Base-by-base conservation (phyloP, 2,113 vertebrate species). In the Ammospiza nelsoni region DNA sequence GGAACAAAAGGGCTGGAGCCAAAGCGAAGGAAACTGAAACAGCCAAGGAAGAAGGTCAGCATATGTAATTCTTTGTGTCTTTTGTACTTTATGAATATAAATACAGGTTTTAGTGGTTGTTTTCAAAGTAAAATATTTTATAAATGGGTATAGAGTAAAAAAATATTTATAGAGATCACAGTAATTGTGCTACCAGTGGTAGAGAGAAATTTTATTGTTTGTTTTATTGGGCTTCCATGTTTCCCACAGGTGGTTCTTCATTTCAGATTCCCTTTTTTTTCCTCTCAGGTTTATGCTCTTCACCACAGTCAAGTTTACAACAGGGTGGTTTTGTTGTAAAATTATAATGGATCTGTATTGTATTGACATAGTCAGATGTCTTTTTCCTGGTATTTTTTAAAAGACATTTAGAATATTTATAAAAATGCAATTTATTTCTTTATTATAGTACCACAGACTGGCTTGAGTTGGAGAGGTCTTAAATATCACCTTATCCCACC, bases 1-100 rank as follows among this genome's bases (percentile, higher is more conserved):
- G 98, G 97, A 89, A n/a, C 92, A 29, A 97, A 98, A 93, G 97
- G 97, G 58, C 77, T 97, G 75, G 98, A 98, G 46, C 97, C 98
- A 63, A 98, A 98, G 90, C 97, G 97, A 81, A 99, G 98, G 95
- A 99, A 99, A 92, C 95, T 98, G 67, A 99, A 99, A 90, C 98
- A 98, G 88, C 98, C 98, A 62, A 98, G 98, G 95, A 99, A 98
- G 82, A 98, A 98, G 98, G 99, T 99, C 75, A 87, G 51, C 16
- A 39, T n/a, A 57, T 58, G 41, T 51, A 11, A 15, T 49, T 82
- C 73, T 83, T 76, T 67, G 22, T 46, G 77, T 63, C 37, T 88
- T 94, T 68, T 67, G 80, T 37, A 57, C 27, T 72, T 94, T 24
- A n/a, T 31, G 9, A 65, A 31, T 90, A 27, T 31, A 29, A 52